Evolutionary conservation across 2,888 invertebrate genomes (phyloP).

Genomic region (Helleia helle): DNA sequence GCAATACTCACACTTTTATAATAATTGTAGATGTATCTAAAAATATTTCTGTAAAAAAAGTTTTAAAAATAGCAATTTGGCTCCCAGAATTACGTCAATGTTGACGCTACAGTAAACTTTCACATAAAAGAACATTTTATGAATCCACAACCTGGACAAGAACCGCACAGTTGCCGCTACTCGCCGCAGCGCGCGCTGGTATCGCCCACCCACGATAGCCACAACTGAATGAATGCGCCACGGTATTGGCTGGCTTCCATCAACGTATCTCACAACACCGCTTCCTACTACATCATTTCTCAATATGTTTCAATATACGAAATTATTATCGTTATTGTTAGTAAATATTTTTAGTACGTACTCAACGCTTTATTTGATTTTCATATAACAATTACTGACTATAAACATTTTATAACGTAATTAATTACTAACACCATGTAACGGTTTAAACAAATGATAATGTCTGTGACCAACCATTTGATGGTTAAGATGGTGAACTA

Average conservation of each 20-base stretch:
- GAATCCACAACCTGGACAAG: constrained; percentile 12
- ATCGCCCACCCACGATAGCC: constrained; percentile 28
- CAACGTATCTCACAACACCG: constrained; percentile 18
- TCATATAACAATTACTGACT: too few species aligned
- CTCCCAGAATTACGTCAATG: not conserved
- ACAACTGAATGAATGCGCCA: constrained; percentile 30
- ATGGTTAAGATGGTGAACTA: too few species aligned
- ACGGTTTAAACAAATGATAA: too few species aligned
- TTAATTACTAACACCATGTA: too few species aligned
- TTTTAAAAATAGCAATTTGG: not conserved
- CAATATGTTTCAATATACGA: not conserved
- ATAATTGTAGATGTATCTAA: too few species aligned
- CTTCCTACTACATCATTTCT: constrained; percentile 1
- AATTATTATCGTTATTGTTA: not conserved
- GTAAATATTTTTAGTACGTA: too few species aligned
- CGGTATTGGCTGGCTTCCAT: constrained; percentile 26
- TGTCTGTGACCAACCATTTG: too few species aligned
- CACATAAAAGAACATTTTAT: not conserved
- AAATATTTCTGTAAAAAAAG: too few species aligned
- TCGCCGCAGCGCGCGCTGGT: constrained; percentile 49
- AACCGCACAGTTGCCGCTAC: constrained; percentile 44
- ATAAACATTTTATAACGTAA: too few species aligned
- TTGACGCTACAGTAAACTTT: not conserved
- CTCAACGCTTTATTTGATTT: too few species aligned
- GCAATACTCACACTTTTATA: too few species aligned